Evolutionary conservation across 2,888 invertebrate species (phyloP).

Genomic region (Rhingia rostrata): DNA sequence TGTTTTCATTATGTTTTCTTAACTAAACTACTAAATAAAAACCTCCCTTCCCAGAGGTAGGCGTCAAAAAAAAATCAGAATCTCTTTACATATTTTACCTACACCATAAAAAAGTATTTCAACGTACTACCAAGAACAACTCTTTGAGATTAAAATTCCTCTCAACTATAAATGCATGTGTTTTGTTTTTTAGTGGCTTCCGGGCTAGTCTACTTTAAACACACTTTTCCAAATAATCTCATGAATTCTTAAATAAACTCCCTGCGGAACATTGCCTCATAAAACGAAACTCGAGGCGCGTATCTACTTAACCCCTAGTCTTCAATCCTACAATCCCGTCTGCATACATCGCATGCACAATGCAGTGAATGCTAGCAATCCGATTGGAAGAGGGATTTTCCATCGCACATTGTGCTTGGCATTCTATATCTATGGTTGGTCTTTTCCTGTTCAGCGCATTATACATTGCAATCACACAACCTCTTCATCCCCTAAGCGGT

Average conservation of each 20-base stretch:
- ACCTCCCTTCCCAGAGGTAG: too few species aligned
- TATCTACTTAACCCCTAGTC: constrained; percentile 18
- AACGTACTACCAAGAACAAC: too few species aligned
- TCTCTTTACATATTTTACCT: too few species aligned
- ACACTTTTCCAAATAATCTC: background rate
- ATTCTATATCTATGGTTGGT: constrained; percentile 30
- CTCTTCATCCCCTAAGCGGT: constrained; percentile 45
- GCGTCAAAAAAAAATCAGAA: too few species aligned
- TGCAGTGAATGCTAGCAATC: constrained; percentile 40
- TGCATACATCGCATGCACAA: constrained; percentile 51
- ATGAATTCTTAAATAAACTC: constrained; percentile 30
- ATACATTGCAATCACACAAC: constrained; percentile 54
- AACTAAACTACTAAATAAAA: too few species aligned
- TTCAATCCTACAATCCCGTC: background rate
- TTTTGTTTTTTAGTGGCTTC: background rate
- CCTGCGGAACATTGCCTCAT: constrained; percentile 12
- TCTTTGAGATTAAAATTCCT: background rate
- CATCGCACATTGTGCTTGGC: constrained; percentile 22
- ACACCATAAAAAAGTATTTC: too few species aligned
- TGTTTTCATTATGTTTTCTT: too few species aligned
- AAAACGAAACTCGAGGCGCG: constrained; percentile 10
- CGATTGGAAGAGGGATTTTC: constrained; percentile 46
- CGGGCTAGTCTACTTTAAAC: background rate
- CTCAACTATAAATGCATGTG: background rate
- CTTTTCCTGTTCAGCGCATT: constrained; percentile 41